Evolutionary conservation across 1,140 invertebrate genomes (phyloP), one percentile per base, ranked within the genome.

Genomic region (Antheraea mylitta): DNA sequence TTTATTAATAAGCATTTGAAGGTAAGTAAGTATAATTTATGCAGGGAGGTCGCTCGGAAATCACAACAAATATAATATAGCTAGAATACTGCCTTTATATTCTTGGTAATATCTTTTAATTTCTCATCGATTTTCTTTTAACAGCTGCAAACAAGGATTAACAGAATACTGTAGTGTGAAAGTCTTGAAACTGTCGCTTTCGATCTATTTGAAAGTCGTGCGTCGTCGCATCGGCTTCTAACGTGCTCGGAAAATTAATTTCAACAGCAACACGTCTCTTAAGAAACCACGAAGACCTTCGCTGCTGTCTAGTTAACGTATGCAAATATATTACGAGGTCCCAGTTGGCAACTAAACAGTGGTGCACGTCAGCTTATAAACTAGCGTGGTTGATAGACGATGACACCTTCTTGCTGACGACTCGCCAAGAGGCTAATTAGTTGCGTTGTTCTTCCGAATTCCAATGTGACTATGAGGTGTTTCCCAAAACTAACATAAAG

Each of bases 351-450:
- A 68, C 75, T 73, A 78, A 80, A 78, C 65, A 69, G 71, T 64
- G 70, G 42, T 67, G 72, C 69, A 65, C 77, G 75, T 75, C 79
- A 75, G 75, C 71, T 77, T 81, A 78, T 80, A 82, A 82, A 79
- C 75, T 71, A 80, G 68, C 69, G 76, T 72, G 72, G 61, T 70
- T 66, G 72, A 75, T 76, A 70, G 42, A 66, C 68, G 76, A 18
- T 68, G 78, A 75, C 71, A 64, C 58, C 69, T 68, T 69, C 18
- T 36, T 61, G 65, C 72, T 72, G 70, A 79, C 71, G 22, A 67
- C 69, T 75, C 64, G 74, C 71, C 71, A 76, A 72, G 63, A 71
- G 22, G 63, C 72, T 81, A 77, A 76, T 76, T 78, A 64, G 63
- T 58, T 58, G 45, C 68, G 65, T 64, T 66, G 67, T 70, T 73